A percentile compares a stretch with the other conserved stretches of the same genome.
Conservation (phyloP, 92 coral and sea anemone species). For the Montipora capitata region DNA sequence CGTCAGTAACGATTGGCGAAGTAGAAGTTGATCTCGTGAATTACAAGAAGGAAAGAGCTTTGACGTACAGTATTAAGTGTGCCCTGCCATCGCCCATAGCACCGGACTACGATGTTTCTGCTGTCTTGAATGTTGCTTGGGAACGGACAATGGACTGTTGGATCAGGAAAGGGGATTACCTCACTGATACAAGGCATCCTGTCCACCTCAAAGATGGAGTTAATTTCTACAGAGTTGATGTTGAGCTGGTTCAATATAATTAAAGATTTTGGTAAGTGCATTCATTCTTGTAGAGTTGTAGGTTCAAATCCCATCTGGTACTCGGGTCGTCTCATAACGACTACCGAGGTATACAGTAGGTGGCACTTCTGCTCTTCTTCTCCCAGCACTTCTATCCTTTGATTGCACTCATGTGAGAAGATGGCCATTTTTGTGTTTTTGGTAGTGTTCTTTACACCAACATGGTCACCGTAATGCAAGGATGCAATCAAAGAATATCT, state of each 20-base stretch:
- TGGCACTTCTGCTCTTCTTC: no score
- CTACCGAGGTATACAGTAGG: no score
- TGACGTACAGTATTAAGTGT: conserved; percentile 82
- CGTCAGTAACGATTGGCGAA: conserved; percentile 74
- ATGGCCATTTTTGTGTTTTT: no score
- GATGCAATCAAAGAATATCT: no score
- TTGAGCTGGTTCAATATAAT: conserved; percentile 74
- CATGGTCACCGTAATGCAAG: no score
- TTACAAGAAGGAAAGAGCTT: conserved; percentile 84
- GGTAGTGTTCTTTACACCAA: no score
- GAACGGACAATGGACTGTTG: conserved; percentile 75
- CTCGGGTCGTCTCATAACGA: no score
- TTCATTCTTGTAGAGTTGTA: no score
- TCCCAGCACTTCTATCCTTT: no score
- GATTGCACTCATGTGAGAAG: no score
- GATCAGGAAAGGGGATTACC: conserved; percentile 87
- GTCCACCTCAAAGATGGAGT: conserved; percentile 67
- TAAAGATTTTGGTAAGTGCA: conserved; percentile 16
- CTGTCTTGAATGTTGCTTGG: conserved; percentile 96
- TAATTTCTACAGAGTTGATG: conserved; percentile 68
- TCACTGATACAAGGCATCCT: conserved; percentile 79
- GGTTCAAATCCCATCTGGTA: no score
- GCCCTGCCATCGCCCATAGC: conserved; percentile 75
- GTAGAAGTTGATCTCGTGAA: conserved; percentile 65
- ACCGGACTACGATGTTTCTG: conserved; percentile 79